Evolutionary conservation across 2,888 invertebrate genomes (phyloP).

Genomic region (Leptinotarsa peninsularis): DNA sequence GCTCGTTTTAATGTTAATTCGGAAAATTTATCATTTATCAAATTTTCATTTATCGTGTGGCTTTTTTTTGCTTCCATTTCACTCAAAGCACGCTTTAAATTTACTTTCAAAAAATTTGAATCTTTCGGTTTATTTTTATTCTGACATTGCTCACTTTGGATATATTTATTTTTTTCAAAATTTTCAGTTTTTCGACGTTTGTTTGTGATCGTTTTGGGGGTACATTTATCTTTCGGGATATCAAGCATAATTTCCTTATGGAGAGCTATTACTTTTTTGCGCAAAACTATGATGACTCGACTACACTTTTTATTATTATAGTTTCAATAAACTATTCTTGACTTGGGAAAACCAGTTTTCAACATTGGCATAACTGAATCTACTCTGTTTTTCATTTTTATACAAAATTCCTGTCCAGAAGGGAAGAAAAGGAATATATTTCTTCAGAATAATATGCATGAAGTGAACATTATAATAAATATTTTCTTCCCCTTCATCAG

Average conservation of each 20-base stretch:
- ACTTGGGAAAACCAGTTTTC: conserved; percentile 8
- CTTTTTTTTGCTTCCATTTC: background rate
- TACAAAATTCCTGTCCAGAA: conserved; percentile 11
- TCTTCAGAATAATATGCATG: conserved; percentile 1
- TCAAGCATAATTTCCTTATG: background rate
- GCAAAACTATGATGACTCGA: background rate
- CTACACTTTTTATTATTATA: conserved; percentile 9
- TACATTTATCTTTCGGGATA: background rate
- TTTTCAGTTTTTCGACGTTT: background rate
- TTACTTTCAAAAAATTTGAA: background rate
- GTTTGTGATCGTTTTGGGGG: background rate
- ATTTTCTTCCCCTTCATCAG: background rate
- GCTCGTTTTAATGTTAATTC: background rate
- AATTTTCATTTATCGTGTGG: background rate
- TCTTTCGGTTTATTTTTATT: conserved; percentile 3
- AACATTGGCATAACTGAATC: conserved; percentile 16
- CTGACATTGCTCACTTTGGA: background rate
- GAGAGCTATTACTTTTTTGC: conserved; percentile 3
- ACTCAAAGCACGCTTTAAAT: background rate
- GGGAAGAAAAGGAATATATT: conserved; percentile 16
- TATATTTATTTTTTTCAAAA: background rate
- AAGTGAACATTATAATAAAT: conserved; percentile 10
- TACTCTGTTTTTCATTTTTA: background rate
- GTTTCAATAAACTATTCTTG: background rate
- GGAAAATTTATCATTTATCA: background rate